Base-by-base conservation (phyloP, 2,797 vertebrate genomes). In the Threskiornis aethiopicus region DNA sequence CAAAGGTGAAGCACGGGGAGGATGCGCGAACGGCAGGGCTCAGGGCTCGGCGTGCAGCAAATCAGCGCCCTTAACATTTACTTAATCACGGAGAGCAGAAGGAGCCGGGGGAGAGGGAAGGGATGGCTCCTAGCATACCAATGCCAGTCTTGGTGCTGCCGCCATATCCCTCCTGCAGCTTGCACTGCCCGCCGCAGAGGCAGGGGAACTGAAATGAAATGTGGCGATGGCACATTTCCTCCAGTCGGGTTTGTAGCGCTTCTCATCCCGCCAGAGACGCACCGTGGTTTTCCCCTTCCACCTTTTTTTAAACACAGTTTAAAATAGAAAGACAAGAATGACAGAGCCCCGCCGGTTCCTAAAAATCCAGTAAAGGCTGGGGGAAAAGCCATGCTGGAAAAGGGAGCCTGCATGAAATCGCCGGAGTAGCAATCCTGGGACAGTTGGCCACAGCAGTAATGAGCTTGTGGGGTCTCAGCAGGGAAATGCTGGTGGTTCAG, bases 191-290 rank as follows among this genome's bases (percentile, higher is more conserved):
- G 4, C 79, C 2, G 3, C 3, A 1, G 47, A 39, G 70, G 21
- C 31, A 28, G 7, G 18, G 46, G 59, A 76, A 61, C 49, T 1
- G 7, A 49, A 70, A 37, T 0, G 9, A 55, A 41, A 46, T 3
- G 2, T 1, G 1, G 57, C 3, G 6, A 41, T 1, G 0, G 44
- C 25, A 5, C 33, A 1, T 81, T 73, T 72, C 52, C 51, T 62
- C 41, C 10, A 0, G 29, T 7, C 0, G 0, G 33, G 20, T 22
- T 64, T 75, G 33, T 37, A n/a, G 52, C 1, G 0, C 46, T 92
- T 54, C 73, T 62, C 22, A 6, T 73, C 55, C 61, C 1, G 1
- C 31, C 52, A 44, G 66, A 67, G 73, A 13, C 2, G 0, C 4
- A 0, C n/a, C 0, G 5, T 3, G 20, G 66, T 61, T 59, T 95